Base-by-base conservation (phyloP, 2,888 invertebrate species). In the Phaonia tiefii region DNA sequence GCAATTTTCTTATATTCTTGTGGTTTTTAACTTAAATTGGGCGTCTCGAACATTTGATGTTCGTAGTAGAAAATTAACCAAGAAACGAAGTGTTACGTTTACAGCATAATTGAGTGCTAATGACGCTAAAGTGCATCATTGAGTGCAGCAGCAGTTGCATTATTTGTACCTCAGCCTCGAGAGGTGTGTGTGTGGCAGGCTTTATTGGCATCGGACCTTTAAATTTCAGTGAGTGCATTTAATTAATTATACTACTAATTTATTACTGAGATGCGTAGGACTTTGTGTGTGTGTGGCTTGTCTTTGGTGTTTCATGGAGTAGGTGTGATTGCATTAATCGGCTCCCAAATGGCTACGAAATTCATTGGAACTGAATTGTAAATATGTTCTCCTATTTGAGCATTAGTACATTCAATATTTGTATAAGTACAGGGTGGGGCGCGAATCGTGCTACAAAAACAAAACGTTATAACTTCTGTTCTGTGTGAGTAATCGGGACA, bases 91-190 rank as follows among this genome's bases (percentile, higher is more conserved):
- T n/a, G n/a, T n/a, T n/a, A 78, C 72, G 67, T 78, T 81, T 85
- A 85, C 85, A 87, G 85, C 88, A 87, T 89, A 89, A 88, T 88
- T 88, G 86, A 88, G 88, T 88, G 88, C 85, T 88, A 88, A 88
- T 88, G 88, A 87, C 86, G 86, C 85, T 87, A 89, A 88, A 88
- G 89, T n/a, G 84, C 69, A 63, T 46, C 67, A 71, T 58, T 58
- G 76, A n/a, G 1, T 75, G 65, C 75, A 71, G 11, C 44, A 2
- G 44, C 44, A 44, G n/a, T 31, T 44, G 44, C 22, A 51, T 51
- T 51, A 1, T 51, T 51, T 5, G 20, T 51, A 20, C 22, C 20
- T 1, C 51, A 2, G 17, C 1, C 2, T 11, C 11, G n/a, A n/a
- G n/a, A n/a, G n/a, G 2, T 49, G 7, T n/a, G n/a, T n/a, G n/a